These are phyloP conservation scores for Sebastes trivittatus DNA, from an alignment of 2,797 vertebrate genomes.

Conservation along the genomic window DNA sequence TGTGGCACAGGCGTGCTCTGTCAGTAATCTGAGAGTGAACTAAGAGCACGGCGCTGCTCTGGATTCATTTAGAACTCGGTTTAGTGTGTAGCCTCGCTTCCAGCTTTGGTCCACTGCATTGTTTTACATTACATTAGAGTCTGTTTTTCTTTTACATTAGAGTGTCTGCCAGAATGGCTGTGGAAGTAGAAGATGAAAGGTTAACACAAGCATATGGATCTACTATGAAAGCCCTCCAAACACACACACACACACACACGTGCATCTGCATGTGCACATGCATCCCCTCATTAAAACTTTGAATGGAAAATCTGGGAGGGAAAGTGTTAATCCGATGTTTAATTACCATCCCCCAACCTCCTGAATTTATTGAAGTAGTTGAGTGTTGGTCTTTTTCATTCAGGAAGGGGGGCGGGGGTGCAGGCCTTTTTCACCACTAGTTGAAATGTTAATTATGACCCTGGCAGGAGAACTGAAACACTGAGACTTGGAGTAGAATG, in stretches of 20 bases:
- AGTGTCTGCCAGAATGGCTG: conserved; percentile 31
- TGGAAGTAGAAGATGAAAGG: conserved; percentile 53
- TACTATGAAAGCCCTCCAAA: conserved; percentile 27
- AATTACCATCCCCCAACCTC: conserved; percentile 40
- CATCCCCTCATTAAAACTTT: conserved; percentile 57
- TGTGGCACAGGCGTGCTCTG: conserved; percentile 15
- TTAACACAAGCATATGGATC: conserved; percentile 61
- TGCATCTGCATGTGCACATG: conserved; percentile 15
- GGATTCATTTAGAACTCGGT: conserved; percentile 33
- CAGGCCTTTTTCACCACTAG: conserved; percentile 74
- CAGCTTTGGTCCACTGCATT: conserved; percentile 20
- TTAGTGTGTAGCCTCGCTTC: neutral
- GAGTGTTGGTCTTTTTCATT: conserved; percentile 49
- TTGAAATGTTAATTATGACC: conserved; percentile 88
- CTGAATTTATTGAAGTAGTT: conserved; percentile 69
- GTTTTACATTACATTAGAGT: conserved; percentile 27
- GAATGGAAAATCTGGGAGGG: conserved; percentile 57
- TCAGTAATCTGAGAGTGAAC: conserved; percentile 25
- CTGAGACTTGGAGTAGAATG: conserved; percentile 78
- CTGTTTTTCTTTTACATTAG: conserved; percentile 30
- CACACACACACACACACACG: conserved; percentile 11
- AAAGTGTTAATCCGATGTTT: conserved; percentile 76
- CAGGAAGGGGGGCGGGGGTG: neutral
- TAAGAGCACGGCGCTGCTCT: conserved; percentile 9
- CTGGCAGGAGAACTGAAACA: conserved; percentile 86